These are phyloP conservation scores for Drosophila stalkeri DNA, from an alignment of 2,888 invertebrate genomes.

Conservation along the genomic window DNA sequence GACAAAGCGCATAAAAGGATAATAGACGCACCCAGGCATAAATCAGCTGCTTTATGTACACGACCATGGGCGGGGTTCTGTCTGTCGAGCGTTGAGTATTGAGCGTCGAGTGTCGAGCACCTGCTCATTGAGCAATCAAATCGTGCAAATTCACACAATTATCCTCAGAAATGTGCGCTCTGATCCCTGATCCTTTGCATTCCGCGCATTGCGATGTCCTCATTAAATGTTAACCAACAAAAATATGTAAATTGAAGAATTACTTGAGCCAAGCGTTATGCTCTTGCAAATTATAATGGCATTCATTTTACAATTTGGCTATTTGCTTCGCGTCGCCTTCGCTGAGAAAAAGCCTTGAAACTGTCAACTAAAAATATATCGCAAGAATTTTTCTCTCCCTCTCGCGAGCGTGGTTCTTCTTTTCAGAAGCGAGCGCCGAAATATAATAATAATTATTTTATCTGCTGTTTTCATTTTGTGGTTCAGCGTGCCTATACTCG, in stretches of 20 bases:
- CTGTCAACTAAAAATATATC: conserved; percentile 80
- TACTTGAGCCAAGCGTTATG: conserved; percentile 14
- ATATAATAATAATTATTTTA: conserved; percentile 64
- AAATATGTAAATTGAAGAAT: conserved; percentile 42
- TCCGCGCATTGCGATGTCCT: conserved; percentile 30
- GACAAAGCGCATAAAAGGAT: conserved; percentile 42
- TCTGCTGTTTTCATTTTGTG: conserved; percentile 44
- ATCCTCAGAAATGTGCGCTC: conserved; percentile 21
- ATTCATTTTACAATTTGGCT: conserved; percentile 42
- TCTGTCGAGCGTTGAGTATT: not conserved
- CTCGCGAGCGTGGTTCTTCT: conserved; percentile 8
- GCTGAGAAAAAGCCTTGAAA: conserved; percentile 71
- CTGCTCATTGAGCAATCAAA: conserved; percentile 67
- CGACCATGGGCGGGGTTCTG: not conserved
- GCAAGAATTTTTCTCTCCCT: conserved; percentile 54
- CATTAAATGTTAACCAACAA: conserved; percentile 46
- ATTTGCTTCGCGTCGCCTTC: conserved; percentile 56
- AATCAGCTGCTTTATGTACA: conserved; percentile 56
- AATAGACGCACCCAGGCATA: conserved; percentile 57
- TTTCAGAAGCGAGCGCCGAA: conserved; percentile 26
- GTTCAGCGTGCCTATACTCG: conserved; percentile 33
- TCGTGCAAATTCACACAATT: conserved; percentile 51
- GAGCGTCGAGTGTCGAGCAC: conserved; percentile 7
- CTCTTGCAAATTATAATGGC: conserved; percentile 43
- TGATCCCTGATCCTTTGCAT: conserved; percentile 19